Evolutionary conservation across 2,888 invertebrate species (phyloP).

Genomic region (Hirudinaria manillensis): DNA sequence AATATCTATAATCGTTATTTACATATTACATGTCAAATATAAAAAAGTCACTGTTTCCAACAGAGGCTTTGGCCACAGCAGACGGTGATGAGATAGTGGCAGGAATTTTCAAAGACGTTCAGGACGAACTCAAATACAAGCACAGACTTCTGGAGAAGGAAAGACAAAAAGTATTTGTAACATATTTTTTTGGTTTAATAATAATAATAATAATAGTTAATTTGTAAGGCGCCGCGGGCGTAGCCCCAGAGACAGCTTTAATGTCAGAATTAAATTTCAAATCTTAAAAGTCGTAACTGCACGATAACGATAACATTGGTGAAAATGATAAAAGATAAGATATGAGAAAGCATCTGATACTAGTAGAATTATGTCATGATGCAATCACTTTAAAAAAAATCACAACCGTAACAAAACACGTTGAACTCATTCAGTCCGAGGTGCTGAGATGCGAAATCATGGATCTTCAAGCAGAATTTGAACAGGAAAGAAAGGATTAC

Average conservation of each 20-base stretch:
- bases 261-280: no score
- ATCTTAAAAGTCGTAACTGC: no score
- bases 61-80: conserved; percentile 17
- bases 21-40: no score
- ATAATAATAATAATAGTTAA: neutral
- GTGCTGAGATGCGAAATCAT: conserved; percentile 67
- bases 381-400: no score
- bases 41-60: neutral
- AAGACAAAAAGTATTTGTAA: conserved; percentile 60
- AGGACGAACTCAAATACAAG: conserved; percentile 67
- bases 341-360: no score
- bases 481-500: conserved; percentile 74
- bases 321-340: no score
- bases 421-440: conserved; percentile 57
- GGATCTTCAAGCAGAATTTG: conserved; percentile 75
- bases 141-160: conserved; percentile 65
- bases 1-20: no score
- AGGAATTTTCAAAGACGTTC: conserved; percentile 70
- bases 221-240: no score
- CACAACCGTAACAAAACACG: neutral
- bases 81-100: conserved; percentile 68
- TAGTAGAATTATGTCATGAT: no score
- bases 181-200: neutral
- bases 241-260: no score
- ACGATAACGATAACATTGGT: no score